These are phyloP conservation scores for Lampropteryx suffumata DNA, from an alignment of 2,888 invertebrate species.

Conservation along the genomic window DNA sequence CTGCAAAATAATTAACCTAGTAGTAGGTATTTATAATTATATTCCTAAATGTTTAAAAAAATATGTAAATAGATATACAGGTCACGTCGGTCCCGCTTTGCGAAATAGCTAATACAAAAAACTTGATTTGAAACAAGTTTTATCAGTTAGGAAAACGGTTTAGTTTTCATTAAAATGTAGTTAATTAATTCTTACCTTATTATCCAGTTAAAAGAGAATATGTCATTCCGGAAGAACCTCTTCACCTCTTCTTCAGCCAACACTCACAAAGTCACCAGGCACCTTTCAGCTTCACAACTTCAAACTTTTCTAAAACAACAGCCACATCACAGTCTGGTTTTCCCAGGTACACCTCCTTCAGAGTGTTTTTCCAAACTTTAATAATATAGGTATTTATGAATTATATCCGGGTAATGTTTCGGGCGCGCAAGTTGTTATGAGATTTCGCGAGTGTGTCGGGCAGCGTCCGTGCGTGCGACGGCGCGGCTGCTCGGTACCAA, in stretches of 20 bases:
- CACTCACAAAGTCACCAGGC: slow-evolving; percentile 8
- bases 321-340: background rate
- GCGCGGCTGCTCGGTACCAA: no score
- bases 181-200: slow-evolving; percentile 10
- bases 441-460: background rate
- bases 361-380: no score
- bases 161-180: no score
- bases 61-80: no score
- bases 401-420: slow-evolving; percentile 3
- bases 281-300: slow-evolving; percentile 1
- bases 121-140: no score
- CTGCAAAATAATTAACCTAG: no score
- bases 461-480: background rate
- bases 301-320: slow-evolving; percentile 11
- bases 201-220: slow-evolving; percentile 2
- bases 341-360: no score
- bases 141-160: no score
- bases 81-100: no score
- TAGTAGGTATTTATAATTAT: no score
- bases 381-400: background rate
- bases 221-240: background rate
- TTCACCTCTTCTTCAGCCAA: background rate
- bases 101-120: no score
- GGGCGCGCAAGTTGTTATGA: background rate
- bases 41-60: no score